phyloP scores from a whole-genome alignment of 2,888 invertebrate genomes.

The Netelia melanura region DNA sequence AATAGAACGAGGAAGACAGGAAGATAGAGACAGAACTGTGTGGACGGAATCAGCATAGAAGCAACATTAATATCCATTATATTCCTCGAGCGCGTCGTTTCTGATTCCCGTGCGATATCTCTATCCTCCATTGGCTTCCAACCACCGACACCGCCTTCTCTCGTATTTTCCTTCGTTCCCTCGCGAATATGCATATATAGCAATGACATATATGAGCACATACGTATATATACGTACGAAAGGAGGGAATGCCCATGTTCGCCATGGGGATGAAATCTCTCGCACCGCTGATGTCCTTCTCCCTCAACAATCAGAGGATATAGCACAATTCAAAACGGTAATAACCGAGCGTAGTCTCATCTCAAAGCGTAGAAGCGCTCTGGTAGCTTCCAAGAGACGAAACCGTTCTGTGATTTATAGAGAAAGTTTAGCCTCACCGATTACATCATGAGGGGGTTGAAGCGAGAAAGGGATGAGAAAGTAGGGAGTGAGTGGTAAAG shows the following conservation, averaged over 20 bases:
- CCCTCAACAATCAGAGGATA: slow-evolving; percentile 49
- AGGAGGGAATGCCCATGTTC: slow-evolving; percentile 27
- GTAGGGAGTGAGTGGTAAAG: slow-evolving; percentile 1
- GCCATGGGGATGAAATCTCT: slow-evolving; percentile 34
- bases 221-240: slow-evolving; percentile 12
- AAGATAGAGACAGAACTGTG: slow-evolving; percentile 49
- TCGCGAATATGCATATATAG: neutral
- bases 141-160: slow-evolving; percentile 46
- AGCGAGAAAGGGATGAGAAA: slow-evolving; percentile 19
- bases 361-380: slow-evolving; percentile 51
- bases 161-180: slow-evolving; percentile 50
- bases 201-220: slow-evolving; percentile 2
- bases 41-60: slow-evolving; percentile 75
- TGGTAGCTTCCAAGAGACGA: slow-evolving; percentile 49
- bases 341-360: slow-evolving; percentile 36
- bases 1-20: slow-evolving; percentile 49
- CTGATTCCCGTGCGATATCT: slow-evolving; percentile 66
- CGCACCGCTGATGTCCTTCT: slow-evolving; percentile 34
- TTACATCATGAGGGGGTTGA: slow-evolving; percentile 68
- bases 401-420: slow-evolving; percentile 79
- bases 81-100: slow-evolving; percentile 69
- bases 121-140: slow-evolving; percentile 56
- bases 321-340: slow-evolving; percentile 67
- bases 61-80: slow-evolving; percentile 80
- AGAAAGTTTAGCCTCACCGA: slow-evolving; percentile 78